These are phyloP conservation scores for Hermodice carunculata DNA, from an alignment of 2,888 invertebrate genomes.

Conservation along the genomic window DNA sequence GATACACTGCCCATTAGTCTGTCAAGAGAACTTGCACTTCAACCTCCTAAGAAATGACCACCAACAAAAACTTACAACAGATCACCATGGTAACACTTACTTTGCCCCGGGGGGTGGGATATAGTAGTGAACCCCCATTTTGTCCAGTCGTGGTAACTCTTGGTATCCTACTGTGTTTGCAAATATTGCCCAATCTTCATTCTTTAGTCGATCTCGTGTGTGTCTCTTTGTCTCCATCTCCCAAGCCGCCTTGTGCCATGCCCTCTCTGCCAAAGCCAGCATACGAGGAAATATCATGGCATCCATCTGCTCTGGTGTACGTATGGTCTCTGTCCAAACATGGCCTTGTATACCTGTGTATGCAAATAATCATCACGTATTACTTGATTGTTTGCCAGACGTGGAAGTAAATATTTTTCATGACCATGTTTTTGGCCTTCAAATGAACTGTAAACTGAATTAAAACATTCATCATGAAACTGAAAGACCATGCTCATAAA, in stretches of 20 bases:
- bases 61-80: neutral
- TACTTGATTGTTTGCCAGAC: neutral
- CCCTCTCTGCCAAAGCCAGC: conserved; percentile 51
- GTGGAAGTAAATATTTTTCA: no score
- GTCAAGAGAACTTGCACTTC: neutral
- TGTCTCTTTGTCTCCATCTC: conserved; percentile 23
- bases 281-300: neutral
- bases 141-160: conserved; percentile 52
- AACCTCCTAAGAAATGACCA: neutral
- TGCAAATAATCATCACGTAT: neutral
- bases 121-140: conserved; percentile 48
- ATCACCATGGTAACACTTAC: conserved; percentile 26
- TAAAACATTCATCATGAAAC: no score
- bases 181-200: conserved; percentile 55
- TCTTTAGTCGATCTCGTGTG: conserved; percentile 29
- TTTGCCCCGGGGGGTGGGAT: conserved; percentile 60
- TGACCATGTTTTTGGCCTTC: no score
- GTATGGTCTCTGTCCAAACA: conserved; percentile 52
- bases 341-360: conserved; percentile 56
- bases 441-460: no score
- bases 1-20: neutral
- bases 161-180: conserved; percentile 51
- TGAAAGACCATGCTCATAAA: no score
- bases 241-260: conserved; percentile 59
- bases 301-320: neutral